Conservation (phyloP, 2,888 invertebrate species). For the Cantharis rustica region DNA sequence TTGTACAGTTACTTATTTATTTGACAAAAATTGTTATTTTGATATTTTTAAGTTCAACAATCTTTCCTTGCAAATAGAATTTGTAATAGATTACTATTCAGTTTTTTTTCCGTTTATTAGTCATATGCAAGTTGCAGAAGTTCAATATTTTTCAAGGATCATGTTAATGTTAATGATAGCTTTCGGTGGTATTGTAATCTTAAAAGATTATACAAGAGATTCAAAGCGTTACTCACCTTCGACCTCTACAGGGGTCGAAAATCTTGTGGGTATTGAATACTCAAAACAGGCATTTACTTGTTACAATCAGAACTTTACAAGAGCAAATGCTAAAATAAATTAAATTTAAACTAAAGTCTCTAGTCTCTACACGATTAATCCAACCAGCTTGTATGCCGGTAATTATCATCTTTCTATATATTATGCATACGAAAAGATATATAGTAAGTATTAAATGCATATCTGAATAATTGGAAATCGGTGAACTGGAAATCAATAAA, state of each 20-base stretch:
- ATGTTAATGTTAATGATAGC: neutral
- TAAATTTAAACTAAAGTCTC: neutral
- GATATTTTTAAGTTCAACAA: too few relatives aligned
- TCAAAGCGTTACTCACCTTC: neutral
- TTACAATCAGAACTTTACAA: neutral
- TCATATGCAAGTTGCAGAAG: neutral
- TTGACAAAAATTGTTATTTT: neutral
- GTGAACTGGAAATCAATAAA: neutral
- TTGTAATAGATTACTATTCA: too few relatives aligned
- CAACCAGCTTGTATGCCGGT: too few relatives aligned
- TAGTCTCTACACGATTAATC: neutral
- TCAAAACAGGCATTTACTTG: neutral
- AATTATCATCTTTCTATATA: neutral
- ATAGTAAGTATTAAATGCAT: neutral
- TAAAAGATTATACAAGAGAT: neutral
- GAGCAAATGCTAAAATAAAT: neutral
- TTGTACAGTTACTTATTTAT: neutral
- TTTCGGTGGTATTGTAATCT: neutral
- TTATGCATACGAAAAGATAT: neutral
- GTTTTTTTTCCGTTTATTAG: neutral
- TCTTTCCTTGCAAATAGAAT: too few relatives aligned
- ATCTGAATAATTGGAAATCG: neutral
- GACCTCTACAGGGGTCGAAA: neutral
- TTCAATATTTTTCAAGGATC: neutral
- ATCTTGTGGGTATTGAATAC: neutral